Evolutionary conservation across 2,888 invertebrate species (phyloP).

Genomic region (Deroplatys truncata): DNA sequence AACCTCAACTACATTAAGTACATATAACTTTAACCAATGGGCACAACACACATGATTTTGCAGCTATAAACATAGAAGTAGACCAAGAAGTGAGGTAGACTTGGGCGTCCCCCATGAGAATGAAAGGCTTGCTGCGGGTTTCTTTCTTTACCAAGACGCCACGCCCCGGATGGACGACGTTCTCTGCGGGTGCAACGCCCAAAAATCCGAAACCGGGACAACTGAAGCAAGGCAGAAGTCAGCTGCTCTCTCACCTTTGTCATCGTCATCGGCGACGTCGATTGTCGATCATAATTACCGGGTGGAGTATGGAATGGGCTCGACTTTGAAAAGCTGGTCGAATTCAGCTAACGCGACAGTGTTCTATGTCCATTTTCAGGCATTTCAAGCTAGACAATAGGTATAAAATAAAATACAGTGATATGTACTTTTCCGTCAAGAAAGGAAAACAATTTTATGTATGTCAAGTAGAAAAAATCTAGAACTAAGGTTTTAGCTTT

Average conservation of each 20-base stretch:
- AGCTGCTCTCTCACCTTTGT: neutral
- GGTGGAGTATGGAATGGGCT: neutral
- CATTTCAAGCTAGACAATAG: too few relatives aligned
- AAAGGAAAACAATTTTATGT: too few relatives aligned
- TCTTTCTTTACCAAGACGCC: neutral
- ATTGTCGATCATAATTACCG: constrained; percentile 5
- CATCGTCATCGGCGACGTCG: neutral
- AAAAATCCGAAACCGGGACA: neutral
- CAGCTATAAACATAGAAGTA: too few relatives aligned
- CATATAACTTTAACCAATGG: too few relatives aligned
- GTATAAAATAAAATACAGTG: too few relatives aligned
- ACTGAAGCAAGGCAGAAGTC: neutral
- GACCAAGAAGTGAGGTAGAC: too few relatives aligned
- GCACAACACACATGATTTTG: too few relatives aligned
- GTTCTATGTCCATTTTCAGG: neutral
- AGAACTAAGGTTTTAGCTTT: too few relatives aligned
- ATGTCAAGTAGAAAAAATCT: too few relatives aligned
- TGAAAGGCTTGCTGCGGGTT: neutral
- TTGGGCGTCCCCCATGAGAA: neutral
- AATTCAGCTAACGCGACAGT: neutral
- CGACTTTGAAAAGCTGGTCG: neutral
- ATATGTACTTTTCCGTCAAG: too few relatives aligned
- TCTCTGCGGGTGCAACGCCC: neutral
- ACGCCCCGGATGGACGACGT: constrained; percentile 14
- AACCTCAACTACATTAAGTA: too few relatives aligned